phyloP scores from a whole-genome alignment of 2,888 invertebrate species.

The Tridacna gigas region DNA sequence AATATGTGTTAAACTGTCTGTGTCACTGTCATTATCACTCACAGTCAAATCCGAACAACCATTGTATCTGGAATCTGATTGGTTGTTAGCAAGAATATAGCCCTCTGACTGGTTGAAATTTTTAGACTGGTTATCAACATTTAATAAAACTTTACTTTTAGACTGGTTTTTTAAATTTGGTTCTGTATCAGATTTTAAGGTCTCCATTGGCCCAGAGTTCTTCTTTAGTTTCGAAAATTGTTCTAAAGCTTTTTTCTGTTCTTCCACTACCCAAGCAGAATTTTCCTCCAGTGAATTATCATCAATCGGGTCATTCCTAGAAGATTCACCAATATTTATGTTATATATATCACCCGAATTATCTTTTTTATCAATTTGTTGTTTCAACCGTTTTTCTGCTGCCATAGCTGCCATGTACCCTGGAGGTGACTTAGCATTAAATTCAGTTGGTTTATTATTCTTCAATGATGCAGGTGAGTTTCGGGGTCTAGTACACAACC shows the following conservation, averaged over 20 bases:
- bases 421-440: conserved; percentile 39
- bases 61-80: background rate
- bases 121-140: background rate
- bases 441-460: background rate
- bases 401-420: conserved; percentile 58
- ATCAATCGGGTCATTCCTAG: background rate
- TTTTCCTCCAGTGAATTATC: background rate
- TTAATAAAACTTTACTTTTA: too few species aligned
- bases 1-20: background rate
- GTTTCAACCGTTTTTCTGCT: conserved; percentile 52
- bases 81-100: background rate
- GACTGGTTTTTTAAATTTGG: background rate
- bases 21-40: conserved; percentile 1
- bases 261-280: background rate
- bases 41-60: background rate
- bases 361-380: conserved; percentile 17
- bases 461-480: background rate
- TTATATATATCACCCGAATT: background rate
- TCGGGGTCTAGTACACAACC: conserved; percentile 40
- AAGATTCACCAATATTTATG: background rate
- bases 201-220: background rate
- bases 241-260: background rate
- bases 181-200: background rate
- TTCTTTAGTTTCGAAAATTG: background rate
- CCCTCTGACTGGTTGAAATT: background rate